Evolutionary conservation across 2,797 vertebrate genomes (phyloP), one percentile per base, ranked within the genome.

Genomic region (Scyliorhinus canicula): DNA sequence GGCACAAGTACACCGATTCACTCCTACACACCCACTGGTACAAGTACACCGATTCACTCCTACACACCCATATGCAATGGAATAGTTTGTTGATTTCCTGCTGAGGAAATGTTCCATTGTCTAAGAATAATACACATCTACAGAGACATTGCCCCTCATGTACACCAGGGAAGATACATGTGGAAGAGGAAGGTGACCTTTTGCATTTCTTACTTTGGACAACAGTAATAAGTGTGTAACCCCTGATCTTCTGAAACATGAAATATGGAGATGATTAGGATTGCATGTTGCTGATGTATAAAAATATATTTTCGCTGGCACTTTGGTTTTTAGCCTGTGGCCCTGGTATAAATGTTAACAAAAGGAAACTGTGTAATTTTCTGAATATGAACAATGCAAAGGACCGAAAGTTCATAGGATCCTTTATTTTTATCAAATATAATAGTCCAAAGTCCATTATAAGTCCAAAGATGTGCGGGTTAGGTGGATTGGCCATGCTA

Each of bases 351-450:
- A 52, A 9, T 94, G 71, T 69, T 94, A 47, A 65, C 65, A 35
- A 71, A 74, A 94, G 93, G 67, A 71, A 94, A 94, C 44, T 69
- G 93, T 69, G 44, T 94, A 94, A 94, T 55, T 94, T 94, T 71
- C 47, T 50, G 31, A 94, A 31, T 28, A 94, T 52, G 67, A 94
- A 74, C 74, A 94, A 94, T 94, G 93, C 69, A 71, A 94, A 71
- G 12, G 26, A n/a, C 44, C 74, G 69, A 71, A 21, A 8, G 93
- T 47, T 71, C 69, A 94, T 94, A 35, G 44, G 65, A 12, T 74
- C 26, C 31, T 52, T 94, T 47, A 77, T 77, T 52, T 93, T 71
- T 94, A 16, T 52, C 3, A 26, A 94, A 71, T 65, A 94, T 94
- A 74, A 52, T n/a, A n/a, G n/a, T n/a, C n/a, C n/a, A n/a, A n/a